phyloP scores from a whole-genome alignment of 2,797 vertebrate genomes.

The Hippopotamyrus pictus region DNA sequence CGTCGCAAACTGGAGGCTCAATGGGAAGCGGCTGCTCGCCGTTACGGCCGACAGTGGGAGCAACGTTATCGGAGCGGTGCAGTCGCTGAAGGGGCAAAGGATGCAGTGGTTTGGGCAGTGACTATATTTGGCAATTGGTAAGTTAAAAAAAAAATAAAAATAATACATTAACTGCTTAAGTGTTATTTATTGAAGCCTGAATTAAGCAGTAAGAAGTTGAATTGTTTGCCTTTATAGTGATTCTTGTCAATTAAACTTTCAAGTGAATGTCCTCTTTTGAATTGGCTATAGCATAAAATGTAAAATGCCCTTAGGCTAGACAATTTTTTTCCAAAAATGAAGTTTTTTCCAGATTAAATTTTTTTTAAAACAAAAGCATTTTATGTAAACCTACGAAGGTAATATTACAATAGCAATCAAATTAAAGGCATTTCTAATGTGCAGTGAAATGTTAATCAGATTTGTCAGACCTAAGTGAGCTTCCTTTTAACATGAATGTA shows the following conservation, averaged over 20 bases:
- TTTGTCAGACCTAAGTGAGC: background rate
- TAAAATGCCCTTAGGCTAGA: background rate
- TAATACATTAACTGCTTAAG: background rate
- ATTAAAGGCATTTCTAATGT: background rate
- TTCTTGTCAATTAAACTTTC: background rate
- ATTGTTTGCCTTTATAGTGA: background rate
- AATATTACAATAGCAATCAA: background rate
- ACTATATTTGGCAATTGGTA: background rate
- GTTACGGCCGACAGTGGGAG: background rate
- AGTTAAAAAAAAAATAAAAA: background rate
- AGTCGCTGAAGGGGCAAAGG: background rate
- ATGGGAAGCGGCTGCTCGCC: background rate
- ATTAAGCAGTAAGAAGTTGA: background rate
- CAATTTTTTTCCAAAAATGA: background rate
- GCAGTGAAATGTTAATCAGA: background rate
- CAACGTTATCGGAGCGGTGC: background rate
- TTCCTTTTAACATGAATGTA: background rate
- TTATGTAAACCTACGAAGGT: background rate
- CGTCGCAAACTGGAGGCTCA: background rate
- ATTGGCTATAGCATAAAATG: background rate
- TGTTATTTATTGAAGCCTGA: background rate
- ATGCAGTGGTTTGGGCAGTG: background rate
- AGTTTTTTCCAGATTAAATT: background rate
- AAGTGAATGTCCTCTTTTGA: background rate
- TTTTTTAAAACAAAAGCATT: background rate